phyloP scores from a whole-genome alignment of 2,113 vertebrate species.

The Neolamprologus devosi region DNA sequence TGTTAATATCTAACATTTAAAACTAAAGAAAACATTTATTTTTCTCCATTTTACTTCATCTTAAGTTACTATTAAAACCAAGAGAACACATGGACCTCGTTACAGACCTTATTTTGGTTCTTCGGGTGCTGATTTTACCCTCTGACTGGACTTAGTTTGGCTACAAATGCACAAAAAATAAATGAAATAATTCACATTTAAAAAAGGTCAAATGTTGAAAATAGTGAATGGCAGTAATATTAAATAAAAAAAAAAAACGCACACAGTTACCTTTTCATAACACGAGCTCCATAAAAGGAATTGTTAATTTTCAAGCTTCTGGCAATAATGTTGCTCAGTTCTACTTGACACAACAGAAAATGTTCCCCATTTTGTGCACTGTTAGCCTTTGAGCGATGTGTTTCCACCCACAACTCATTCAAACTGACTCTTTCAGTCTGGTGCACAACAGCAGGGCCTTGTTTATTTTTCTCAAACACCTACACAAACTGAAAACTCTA shows the following conservation, averaged over 20 bases:
- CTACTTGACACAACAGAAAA: not conserved
- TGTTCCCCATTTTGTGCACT: not conserved
- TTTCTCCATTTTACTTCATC: not conserved
- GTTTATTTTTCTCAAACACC: slow-evolving; percentile 38
- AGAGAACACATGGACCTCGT: not conserved
- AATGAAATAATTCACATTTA: not conserved
- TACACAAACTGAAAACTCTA: slow-evolving; percentile 24
- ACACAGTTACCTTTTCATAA: not conserved
- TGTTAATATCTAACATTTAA: not conserved
- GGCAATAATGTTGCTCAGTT: not conserved
- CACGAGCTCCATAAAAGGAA: not conserved
- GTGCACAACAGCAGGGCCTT: not conserved
- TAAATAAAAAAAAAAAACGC: fast-evolving
- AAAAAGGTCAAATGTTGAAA: not conserved
- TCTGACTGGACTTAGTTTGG: not conserved
- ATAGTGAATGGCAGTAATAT: not conserved
- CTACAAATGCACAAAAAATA: not conserved
- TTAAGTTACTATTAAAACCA: not conserved
- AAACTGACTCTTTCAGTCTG: not conserved
- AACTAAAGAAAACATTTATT: not conserved
- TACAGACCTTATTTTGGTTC: not conserved
- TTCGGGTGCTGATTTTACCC: not conserved
- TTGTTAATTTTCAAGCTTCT: not conserved
- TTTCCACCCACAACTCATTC: slow-evolving; percentile 18
- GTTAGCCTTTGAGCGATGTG: not conserved